Evolutionary conservation across 2,113 vertebrate species (phyloP), one percentile per base, ranked within the genome.

Genomic region (Trinectes maculatus): DNA sequence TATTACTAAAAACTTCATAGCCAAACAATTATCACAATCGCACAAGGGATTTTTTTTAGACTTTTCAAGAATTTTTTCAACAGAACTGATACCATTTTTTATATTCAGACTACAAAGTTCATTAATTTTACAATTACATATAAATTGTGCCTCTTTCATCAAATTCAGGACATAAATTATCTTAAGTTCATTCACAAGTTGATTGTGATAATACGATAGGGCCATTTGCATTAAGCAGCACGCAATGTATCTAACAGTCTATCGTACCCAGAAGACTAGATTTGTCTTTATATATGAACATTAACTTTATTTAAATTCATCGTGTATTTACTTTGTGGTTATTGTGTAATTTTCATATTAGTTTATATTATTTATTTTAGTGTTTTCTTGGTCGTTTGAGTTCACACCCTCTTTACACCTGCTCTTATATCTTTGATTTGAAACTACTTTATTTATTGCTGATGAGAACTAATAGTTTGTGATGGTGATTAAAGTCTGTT

Each of bases 361-460:
- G 2, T 12, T 28, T 55, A 74, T 55, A 68, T 9, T 15, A 43
- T 43, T 42, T 49, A 66, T 72, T 61, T 43, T 6, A 37, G 31
- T 22, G n/a, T 36, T 51, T 46, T 33, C 47, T 33, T 12, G 2
- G 21, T 63, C 3, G n/a, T n/a, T n/a, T n/a, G n/a, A n/a, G n/a
- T n/a, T n/a, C n/a, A n/a, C n/a, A n/a, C n/a, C n/a, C n/a, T n/a
- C n/a, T n/a, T n/a, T n/a, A n/a, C n/a, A n/a, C n/a, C n/a, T n/a
- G n/a, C n/a, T 43, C 16, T 28, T 24, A 8, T 46, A 10, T 49
- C 16, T 74, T 82, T 73, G 53, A 48, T 40, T 60, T 72, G 53
- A 72, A 58, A 42, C 57, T 39, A 75, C 52, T 78, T 63, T 71
- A 66, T 77, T 83, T 51, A 68, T 65, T 84, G 44, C 72, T 68